These are phyloP conservation scores for Zeuzera pyrina DNA, from an alignment of 2,888 invertebrate genomes.

Conservation along the genomic window DNA sequence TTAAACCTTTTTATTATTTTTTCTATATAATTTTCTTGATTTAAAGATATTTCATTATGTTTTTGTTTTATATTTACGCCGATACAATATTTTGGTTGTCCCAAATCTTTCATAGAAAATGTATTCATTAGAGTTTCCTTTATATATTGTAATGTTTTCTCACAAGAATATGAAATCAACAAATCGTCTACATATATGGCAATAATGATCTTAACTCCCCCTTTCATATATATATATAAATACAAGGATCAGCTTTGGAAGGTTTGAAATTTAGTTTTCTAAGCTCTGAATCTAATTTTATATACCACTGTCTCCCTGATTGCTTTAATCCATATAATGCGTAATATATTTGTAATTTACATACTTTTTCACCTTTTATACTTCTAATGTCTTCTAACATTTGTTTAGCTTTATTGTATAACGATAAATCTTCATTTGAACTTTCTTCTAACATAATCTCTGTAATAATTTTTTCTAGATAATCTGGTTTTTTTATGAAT, in stretches of 20 bases:
- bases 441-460: conserved; percentile 8
- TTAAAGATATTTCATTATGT: background rate
- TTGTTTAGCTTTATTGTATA: conserved; percentile 9
- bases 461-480: conserved; percentile 2
- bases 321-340: conserved; percentile 2
- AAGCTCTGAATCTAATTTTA: conserved; percentile 2
- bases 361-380: conserved; percentile 1
- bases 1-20: conserved; percentile 4
- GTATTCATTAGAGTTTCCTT: background rate
- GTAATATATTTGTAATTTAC: conserved; percentile 3
- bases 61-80: background rate
- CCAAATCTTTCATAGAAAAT: conserved; percentile 1
- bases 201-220: background rate
- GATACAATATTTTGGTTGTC: background rate
- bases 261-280: background rate
- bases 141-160: no score
- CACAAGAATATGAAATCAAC: no score
- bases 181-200: no score
- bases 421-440: background rate
- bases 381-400: background rate
- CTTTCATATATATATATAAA: background rate
- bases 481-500: conserved; percentile 1
- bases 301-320: conserved; percentile 5
- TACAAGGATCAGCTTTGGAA: conserved; percentile 1
- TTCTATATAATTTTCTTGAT: conserved; percentile 3